These are phyloP conservation scores for Manis javanica DNA, from an alignment of 2,797 vertebrate genomes.

Conservation along the genomic window DNA sequence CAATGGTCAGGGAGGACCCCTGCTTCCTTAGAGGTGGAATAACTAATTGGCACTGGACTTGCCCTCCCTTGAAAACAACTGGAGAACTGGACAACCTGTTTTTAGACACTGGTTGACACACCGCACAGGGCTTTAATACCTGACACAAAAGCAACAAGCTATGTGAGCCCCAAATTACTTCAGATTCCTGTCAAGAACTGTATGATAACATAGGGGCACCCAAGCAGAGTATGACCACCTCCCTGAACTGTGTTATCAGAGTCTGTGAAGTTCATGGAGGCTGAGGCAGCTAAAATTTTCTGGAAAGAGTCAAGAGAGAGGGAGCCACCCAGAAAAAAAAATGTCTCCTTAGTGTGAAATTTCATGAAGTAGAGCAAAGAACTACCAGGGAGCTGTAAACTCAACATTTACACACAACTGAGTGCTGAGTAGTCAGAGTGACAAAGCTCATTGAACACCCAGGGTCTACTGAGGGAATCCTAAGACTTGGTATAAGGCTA, in stretches of 20 bases:
- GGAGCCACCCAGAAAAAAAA: neutral
- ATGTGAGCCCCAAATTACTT: neutral
- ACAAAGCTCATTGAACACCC: neutral
- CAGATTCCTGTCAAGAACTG: neutral
- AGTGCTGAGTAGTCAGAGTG: neutral
- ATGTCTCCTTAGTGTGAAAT: neutral
- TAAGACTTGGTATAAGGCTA: neutral
- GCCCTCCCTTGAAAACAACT: neutral
- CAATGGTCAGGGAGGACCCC: no score
- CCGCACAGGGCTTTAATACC: neutral
- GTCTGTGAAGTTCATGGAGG: neutral
- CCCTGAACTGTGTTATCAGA: neutral
- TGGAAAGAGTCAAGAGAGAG: neutral
- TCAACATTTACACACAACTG: neutral
- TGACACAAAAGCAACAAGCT: neutral
- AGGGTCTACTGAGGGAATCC: no score
- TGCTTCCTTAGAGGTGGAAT: neutral
- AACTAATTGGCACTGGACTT: neutral
- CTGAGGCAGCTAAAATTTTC: neutral
- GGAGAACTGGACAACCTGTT: neutral
- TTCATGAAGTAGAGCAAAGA: neutral
- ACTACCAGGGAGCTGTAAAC: neutral
- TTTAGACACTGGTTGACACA: neutral
- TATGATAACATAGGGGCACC: neutral
- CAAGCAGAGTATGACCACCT: neutral